Evolutionary conservation across 92 coral and sea anemone genomes (phyloP).

Genomic region (Paramuricea clavata): DNA sequence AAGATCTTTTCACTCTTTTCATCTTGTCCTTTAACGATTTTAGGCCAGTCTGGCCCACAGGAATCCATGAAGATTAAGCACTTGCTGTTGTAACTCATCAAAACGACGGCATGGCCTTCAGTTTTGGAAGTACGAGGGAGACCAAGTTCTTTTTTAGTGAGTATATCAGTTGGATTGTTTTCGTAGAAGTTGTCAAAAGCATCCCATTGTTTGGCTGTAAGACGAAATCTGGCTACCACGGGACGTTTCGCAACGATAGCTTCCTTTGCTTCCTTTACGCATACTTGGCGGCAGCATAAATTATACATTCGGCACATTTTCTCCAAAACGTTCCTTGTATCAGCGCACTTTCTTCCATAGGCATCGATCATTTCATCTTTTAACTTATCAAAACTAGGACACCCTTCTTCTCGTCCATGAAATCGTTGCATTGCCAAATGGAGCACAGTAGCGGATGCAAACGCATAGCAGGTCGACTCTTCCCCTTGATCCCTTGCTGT

Average conservation of each 20-base stretch:
- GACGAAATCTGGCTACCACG: conserved; percentile 14
- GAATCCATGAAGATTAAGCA: conserved; percentile 74
- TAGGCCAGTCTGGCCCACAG: conserved; percentile 58
- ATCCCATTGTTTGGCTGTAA: conserved; percentile 57
- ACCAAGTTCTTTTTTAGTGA: not conserved
- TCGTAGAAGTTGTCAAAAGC: conserved; percentile 4
- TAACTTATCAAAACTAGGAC: conserved; percentile 66
- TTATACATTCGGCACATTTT: not conserved
- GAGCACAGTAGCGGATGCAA: conserved; percentile 27
- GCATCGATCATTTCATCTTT: conserved; percentile 12
- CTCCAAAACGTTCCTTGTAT: conserved; percentile 15
- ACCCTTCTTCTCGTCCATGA: conserved; percentile 60
- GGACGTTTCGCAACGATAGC: conserved; percentile 52
- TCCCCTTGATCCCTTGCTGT: conserved; percentile 14
- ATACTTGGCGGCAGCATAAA: not conserved
- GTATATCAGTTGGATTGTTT: not conserved
- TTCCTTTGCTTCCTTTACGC: not conserved
- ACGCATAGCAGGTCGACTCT: conserved; percentile 9
- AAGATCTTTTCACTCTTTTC: no score
- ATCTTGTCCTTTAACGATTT: no score
- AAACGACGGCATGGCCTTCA: conserved; percentile 41
- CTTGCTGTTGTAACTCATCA: conserved; percentile 64
- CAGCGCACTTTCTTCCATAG: conserved; percentile 38
- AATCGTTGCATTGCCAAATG: conserved; percentile 27
- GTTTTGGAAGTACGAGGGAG: not conserved